Evolutionary conservation across 2,888 invertebrate species (phyloP).

Genomic region (Tiliacea citrago): DNA sequence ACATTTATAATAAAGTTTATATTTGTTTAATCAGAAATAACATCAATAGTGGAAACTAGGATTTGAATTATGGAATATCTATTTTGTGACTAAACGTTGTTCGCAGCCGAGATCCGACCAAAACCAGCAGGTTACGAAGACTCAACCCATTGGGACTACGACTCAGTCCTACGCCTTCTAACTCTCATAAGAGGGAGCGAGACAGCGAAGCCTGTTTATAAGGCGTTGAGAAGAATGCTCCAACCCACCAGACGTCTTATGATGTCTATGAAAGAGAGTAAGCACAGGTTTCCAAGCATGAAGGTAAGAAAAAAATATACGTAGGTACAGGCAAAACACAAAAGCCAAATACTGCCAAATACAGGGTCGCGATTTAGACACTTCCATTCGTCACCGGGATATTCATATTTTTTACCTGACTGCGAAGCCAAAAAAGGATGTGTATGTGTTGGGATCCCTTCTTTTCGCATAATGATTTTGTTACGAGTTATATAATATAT

Average conservation of each 20-base stretch:
- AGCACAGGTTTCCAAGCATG: conserved; percentile 22
- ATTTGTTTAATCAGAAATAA: no score
- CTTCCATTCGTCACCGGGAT: no score
- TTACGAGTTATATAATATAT: no score
- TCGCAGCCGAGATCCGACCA: conserved; percentile 68
- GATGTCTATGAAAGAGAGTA: conserved; percentile 39
- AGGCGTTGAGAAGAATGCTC: conserved; percentile 24
- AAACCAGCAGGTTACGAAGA: conserved; percentile 75
- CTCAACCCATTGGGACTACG: conserved; percentile 73
- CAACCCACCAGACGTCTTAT: conserved; percentile 31
- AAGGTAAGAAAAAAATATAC: conserved; percentile 15
- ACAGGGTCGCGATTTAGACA: no score
- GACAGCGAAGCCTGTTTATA: conserved; percentile 63
- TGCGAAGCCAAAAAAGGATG: no score
- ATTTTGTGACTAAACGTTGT: neutral
- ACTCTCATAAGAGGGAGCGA: conserved; percentile 71
- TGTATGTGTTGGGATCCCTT: no score
- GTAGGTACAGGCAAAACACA: no score
- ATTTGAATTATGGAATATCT: neutral
- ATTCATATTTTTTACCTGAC: no score
- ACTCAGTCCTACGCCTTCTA: conserved; percentile 75
- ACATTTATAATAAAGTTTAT: no score
- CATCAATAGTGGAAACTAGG: neutral
- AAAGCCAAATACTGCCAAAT: no score
- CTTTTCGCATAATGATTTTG: no score